Percentiles rank a stretch among this genome's conserved stretches.
Evolutionary conservation across 2,797 vertebrate genomes (phyloP).

Genomic region (Sphenodon punctatus): DNA sequence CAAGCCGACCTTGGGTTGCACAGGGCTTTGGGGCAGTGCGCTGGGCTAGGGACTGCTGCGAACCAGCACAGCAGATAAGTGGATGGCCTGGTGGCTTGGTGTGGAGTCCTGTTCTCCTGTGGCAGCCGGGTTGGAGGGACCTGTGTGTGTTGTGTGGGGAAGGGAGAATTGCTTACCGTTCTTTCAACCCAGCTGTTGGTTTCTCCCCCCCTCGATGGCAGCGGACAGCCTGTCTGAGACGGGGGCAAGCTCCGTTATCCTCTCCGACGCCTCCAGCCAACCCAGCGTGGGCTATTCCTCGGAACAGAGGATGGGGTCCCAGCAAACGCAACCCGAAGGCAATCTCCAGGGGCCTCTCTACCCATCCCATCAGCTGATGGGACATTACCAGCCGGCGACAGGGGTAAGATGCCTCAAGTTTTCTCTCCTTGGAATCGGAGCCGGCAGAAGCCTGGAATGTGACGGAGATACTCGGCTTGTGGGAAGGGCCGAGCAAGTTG

Average conservation of each 20-base stretch:
- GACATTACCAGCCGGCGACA: constrained; percentile 59
- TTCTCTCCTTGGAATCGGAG: no score
- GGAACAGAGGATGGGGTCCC: constrained; percentile 78
- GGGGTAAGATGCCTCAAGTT: constrained; percentile 36
- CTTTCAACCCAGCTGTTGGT: not conserved
- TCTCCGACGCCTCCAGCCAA: constrained; percentile 59
- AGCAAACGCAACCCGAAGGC: constrained; percentile 77
- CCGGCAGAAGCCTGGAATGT: no score
- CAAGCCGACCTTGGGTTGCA: no score
- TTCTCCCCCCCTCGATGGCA: not conserved
- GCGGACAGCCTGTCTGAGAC: constrained; percentile 57
- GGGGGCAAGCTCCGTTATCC: constrained; percentile 9
- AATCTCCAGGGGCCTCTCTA: constrained; percentile 51
- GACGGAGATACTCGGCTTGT: no score
- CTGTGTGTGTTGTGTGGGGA: not conserved
- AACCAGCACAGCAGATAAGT: no score
- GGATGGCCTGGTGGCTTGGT: no score
- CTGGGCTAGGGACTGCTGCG: no score
- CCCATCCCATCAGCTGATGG: constrained; percentile 43
- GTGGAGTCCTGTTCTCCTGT: no score
- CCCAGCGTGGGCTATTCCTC: constrained; percentile 59
- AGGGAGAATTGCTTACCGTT: not conserved
- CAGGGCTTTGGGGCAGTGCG: no score
- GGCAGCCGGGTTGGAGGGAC: no score
- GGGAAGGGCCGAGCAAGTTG: no score